These are phyloP conservation scores for Physocephala rufipes DNA, from an alignment of 2,888 invertebrate species.

Conservation along the genomic window DNA sequence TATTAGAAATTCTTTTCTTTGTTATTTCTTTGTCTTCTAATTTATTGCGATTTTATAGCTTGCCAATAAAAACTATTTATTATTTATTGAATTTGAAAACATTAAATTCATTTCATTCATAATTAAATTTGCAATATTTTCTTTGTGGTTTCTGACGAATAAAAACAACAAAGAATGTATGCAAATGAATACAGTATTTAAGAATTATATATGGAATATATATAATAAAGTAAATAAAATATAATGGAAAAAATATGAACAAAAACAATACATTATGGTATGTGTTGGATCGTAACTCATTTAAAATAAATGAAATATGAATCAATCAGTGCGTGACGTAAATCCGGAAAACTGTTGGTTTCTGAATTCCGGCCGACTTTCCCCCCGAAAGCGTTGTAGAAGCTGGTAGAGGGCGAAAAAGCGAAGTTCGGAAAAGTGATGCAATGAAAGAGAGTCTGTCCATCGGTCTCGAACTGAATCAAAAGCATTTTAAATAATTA, in stretches of 20 bases:
- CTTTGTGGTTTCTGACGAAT: not conserved
- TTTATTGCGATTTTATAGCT: too few relatives aligned
- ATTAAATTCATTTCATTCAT: not conserved
- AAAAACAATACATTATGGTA: not conserved
- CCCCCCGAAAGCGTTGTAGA: too few relatives aligned
- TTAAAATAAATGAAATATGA: slow-evolving; percentile 31
- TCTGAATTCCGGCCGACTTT: too few relatives aligned
- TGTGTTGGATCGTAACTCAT: slow-evolving; percentile 10
- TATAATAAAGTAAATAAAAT: not conserved
- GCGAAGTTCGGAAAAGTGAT: too few relatives aligned
- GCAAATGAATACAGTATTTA: not conserved
- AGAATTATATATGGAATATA: not conserved
- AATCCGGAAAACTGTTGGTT: not conserved
- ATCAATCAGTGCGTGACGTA: slow-evolving; percentile 23
- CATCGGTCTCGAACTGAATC: too few relatives aligned
- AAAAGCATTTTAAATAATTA: too few relatives aligned
- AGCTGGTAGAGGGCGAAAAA: too few relatives aligned
- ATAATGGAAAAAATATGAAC: not conserved
- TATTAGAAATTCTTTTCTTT: too few relatives aligned
- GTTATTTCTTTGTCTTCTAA: too few relatives aligned
- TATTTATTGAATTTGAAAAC: too few relatives aligned
- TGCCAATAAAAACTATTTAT: too few relatives aligned
- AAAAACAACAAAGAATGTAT: not conserved
- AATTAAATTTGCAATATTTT: not conserved
- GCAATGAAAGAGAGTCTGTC: too few relatives aligned